Evolutionary conservation across 1,140 invertebrate species (phyloP).

Genomic region (Meloidogyne hapla): DNA sequence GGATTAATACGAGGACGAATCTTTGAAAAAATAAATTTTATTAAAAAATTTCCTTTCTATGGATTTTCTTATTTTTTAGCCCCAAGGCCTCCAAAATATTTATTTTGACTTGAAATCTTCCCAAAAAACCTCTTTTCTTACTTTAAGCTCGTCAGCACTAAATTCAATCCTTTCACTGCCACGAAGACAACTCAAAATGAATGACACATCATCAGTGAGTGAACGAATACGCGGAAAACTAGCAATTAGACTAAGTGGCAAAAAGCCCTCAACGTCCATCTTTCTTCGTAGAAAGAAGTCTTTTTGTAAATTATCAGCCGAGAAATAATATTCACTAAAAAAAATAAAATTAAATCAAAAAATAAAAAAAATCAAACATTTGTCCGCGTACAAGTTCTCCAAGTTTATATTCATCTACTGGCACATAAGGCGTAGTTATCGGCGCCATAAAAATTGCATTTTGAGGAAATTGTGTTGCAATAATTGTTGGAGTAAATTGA

Average conservation of each 20-base stretch:
- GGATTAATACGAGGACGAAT: conserved; percentile 42
- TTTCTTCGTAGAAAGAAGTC: conserved; percentile 94
- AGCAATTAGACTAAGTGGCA: conserved; percentile 87
- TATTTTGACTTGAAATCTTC: no score
- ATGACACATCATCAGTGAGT: conserved; percentile 78
- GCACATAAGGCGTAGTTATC: conserved; percentile 18
- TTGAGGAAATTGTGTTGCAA: conserved; percentile 34
- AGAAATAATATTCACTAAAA: conserved; percentile 96
- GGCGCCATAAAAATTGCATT: conserved; percentile 18
- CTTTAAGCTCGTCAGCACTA: conserved; percentile 43
- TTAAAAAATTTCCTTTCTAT: neutral
- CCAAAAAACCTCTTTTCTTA: conserved; percentile 6
- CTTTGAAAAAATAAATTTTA: conserved; percentile 31
- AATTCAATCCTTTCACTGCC: conserved; percentile 60
- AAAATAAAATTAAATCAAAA: neutral
- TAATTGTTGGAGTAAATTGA: conserved; percentile 22
- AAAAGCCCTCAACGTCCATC: conserved; percentile 91
- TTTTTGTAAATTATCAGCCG: conserved; percentile 87
- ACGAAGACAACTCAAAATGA: conserved; percentile 71
- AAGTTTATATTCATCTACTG: conserved; percentile 42
- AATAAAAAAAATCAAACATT: conserved; percentile 50
- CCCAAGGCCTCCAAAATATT: no score
- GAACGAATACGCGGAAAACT: conserved; percentile 89
- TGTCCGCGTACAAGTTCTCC: conserved; percentile 59
- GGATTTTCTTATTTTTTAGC: no score